Base-by-base conservation (phyloP, 1,140 invertebrate genomes). In the Zeugodacus cucurbitae region DNA sequence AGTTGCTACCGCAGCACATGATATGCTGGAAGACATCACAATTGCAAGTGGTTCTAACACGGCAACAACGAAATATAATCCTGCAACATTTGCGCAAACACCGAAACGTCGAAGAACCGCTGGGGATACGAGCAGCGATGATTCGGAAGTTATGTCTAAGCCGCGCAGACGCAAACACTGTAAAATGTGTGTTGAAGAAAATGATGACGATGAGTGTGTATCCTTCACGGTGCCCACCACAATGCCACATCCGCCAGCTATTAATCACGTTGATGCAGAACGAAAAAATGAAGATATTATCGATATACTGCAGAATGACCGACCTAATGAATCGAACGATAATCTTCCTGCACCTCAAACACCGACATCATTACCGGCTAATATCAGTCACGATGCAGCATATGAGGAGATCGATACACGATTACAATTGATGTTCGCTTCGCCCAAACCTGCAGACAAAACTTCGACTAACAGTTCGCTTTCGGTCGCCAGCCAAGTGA, bases 321-420 rank as follows among this genome's bases (percentile, higher is more conserved):
- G n/a, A 4, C 41, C n/a, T n/a, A 82, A 29, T 20, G 86, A 87
- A 2, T 62, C 67, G 54, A 54, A 32, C n/a, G 48, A 29, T 20
- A 29, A 11, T 22, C 22, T 87, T 48, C 88, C 88, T 1, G 32
- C 32, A 10, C 57, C 70, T 3, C 48, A 86, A n/a, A 88, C 86
- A 14, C 62, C 74, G 11, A n/a, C 74, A 11, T 44, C 74, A 29
- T 54, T 82, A 29, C 74, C 74, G n/a, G 37, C 37, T 4, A 48
- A 82, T n/a, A 29, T 82, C 22, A 82, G 37, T 32, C 87, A 89
- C n/a, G 87, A 88, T 88, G 87, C 67, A 32, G 29, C 74, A 54
- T 89, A 88, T 86, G 37, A 70, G 14, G 88, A 89, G 41, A 88
- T 89, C 41, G 88, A 89, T 86, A 85, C 78, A 17, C 87, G 74